These are phyloP conservation scores for Serrognathus titanus DNA, from an alignment of 2,888 invertebrate species.

Conservation along the genomic window DNA sequence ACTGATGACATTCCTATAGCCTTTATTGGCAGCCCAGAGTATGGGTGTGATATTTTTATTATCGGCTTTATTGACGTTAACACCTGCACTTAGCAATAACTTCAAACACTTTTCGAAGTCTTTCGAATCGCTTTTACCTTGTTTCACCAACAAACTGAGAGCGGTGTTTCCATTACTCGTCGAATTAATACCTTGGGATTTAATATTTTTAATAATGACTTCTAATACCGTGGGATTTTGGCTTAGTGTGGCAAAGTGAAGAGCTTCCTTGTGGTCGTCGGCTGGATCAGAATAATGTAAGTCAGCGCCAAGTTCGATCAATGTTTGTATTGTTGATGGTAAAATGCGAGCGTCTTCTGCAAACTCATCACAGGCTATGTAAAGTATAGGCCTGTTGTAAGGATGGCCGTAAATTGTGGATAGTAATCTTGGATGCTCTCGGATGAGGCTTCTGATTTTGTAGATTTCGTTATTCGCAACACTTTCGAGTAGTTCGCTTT, in stretches of 20 bases:
- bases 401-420: conserved; percentile 57
- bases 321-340: conserved; percentile 54
- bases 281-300: conserved; percentile 55
- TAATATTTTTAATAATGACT: conserved; percentile 48
- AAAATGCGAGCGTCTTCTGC: conserved; percentile 52
- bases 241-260: conserved; percentile 62
- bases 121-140: conserved; percentile 42
- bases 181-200: conserved; percentile 27
- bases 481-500: conserved; percentile 50
- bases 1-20: conserved; percentile 53
- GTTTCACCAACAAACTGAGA: conserved; percentile 37
- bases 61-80: conserved; percentile 57
- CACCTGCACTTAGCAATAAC: conserved; percentile 54
- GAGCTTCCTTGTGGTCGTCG: conserved; percentile 57
- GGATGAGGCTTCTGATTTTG: conserved; percentile 54
- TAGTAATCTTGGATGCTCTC: conserved; percentile 52
- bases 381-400: conserved; percentile 52
- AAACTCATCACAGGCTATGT: conserved; percentile 55
- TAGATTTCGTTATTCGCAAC: conserved; percentile 53
- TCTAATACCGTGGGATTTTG: conserved; percentile 49
- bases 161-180: conserved; percentile 38
- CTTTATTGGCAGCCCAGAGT: conserved; percentile 60
- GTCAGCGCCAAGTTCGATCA: conserved; percentile 61
- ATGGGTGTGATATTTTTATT: conserved; percentile 36
- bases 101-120: conserved; percentile 53